Evolutionary conservation across 2,888 invertebrate genomes (phyloP).

Genomic region (Lasiommata megera): DNA sequence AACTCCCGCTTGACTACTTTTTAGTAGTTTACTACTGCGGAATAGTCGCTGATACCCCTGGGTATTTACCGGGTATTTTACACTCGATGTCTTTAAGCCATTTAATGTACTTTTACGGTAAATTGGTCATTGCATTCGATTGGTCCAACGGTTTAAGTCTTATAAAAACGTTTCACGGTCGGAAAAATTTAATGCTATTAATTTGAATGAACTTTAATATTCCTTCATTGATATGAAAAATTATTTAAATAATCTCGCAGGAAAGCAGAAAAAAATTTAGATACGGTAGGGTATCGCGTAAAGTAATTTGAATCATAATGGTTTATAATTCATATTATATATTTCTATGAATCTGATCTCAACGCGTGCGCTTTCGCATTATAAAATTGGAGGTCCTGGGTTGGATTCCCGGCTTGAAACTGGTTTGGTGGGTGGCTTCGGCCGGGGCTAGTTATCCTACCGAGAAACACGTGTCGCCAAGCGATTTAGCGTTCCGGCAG

Average conservation of each 20-base stretch:
- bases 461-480: too few relatives aligned
- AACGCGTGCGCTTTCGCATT: too few relatives aligned
- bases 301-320: too few relatives aligned
- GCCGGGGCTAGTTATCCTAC: too few relatives aligned
- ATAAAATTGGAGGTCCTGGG: too few relatives aligned
- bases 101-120: constrained; percentile 28
- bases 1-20: background rate
- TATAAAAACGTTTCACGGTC: constrained; percentile 4
- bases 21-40: constrained; percentile 7
- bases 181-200: constrained; percentile 13
- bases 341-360: too few relatives aligned
- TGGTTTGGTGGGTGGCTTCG: too few relatives aligned
- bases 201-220: constrained; percentile 8
- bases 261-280: too few relatives aligned
- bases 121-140: constrained; percentile 19
- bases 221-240: background rate
- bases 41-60: constrained; percentile 10
- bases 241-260: background rate
- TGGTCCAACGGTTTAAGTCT: constrained; percentile 11
- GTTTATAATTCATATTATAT: too few relatives aligned
- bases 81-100: constrained; percentile 23
- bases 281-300: too few relatives aligned
- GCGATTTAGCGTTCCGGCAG: too few relatives aligned
- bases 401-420: too few relatives aligned
- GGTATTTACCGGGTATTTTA: constrained; percentile 17